phyloP scores from a whole-genome alignment of 2,888 invertebrate genomes.

The Sphaerophoria rueppellii region DNA sequence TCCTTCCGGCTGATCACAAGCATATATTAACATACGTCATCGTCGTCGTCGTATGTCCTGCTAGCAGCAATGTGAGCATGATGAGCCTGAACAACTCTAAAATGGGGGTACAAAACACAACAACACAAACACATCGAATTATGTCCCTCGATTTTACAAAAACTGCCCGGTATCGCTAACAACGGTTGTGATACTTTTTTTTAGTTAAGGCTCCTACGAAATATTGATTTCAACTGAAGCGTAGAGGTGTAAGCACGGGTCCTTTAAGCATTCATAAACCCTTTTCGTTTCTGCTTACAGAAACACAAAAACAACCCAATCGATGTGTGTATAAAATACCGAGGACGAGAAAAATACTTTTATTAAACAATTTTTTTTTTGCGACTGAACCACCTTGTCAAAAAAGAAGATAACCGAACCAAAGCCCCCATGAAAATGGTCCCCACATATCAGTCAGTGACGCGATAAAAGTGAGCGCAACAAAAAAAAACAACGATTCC shows the following conservation, averaged over 20 bases:
- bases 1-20: too few species aligned
- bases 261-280: constrained; percentile 42
- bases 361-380: too few species aligned
- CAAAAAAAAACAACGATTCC: constrained; percentile 20
- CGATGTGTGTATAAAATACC: constrained; percentile 38
- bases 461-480: constrained; percentile 28
- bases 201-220: constrained; percentile 15
- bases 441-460: background rate
- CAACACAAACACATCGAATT: constrained; percentile 21
- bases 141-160: constrained; percentile 10
- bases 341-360: constrained; percentile 1
- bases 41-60: background rate
- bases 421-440: constrained; percentile 11
- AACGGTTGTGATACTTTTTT: background rate
- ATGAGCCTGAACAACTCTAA: constrained; percentile 45
- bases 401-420: background rate
- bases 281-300: background rate
- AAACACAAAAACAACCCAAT: constrained; percentile 30
- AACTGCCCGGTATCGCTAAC: constrained; percentile 26
- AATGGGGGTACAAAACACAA: constrained; percentile 55
- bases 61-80: constrained; percentile 33
- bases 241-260: constrained; percentile 18
- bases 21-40: too few species aligned
- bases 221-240: constrained; percentile 28
- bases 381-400: too few species aligned